Base-by-base conservation (phyloP, 2,113 vertebrate genomes). In the Mixornis gularis region DNA sequence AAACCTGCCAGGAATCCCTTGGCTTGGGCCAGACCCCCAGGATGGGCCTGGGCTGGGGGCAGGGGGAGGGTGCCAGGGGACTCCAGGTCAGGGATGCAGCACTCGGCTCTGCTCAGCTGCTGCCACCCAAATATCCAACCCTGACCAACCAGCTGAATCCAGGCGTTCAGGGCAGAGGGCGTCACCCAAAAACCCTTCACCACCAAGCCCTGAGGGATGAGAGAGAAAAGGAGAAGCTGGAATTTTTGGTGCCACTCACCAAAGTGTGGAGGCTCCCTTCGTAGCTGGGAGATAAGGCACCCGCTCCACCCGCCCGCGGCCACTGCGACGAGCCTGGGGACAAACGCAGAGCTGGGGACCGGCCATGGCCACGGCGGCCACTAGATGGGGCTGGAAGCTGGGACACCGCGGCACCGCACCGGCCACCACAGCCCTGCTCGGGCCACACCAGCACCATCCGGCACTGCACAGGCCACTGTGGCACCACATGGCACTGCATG, bases 221-320 rank as follows among this genome's bases (percentile, higher is more conserved):
- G 14, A 48, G 21, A 46, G 56, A 6, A 41, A 26, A 73, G 36
- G 43, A 40, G 51, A 8, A 41, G n/a, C 32, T 11, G 19, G 32
- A 71, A 27, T 36, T 63, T 69, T 11, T 7, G 41, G 41, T 56
- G 49, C 22, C 14, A 89, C 98, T 97, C 97, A 99, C 99, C 98
- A 99, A 98, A 77, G 98, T 94, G 60, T 99, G 99, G 76, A 99
- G 98, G 92, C 98, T 98, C 85, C 98, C 99, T 86, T 99, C 99
- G 13, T 99, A 99, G 97, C 93, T 99, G 83, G 99, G 99, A 51
- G 99, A 99, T 93, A 99, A 98, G 83, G 99, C 98, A 94, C 98
- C 97, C 36, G 99, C 98, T 76, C 98, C 98, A 55, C 98, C 97
- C 14, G 98, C 97, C 94, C 98, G 98, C 30, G 98, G 98, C 99